Base-by-base conservation (phyloP, 2,113 vertebrate genomes). In the Candoia aspera region DNA sequence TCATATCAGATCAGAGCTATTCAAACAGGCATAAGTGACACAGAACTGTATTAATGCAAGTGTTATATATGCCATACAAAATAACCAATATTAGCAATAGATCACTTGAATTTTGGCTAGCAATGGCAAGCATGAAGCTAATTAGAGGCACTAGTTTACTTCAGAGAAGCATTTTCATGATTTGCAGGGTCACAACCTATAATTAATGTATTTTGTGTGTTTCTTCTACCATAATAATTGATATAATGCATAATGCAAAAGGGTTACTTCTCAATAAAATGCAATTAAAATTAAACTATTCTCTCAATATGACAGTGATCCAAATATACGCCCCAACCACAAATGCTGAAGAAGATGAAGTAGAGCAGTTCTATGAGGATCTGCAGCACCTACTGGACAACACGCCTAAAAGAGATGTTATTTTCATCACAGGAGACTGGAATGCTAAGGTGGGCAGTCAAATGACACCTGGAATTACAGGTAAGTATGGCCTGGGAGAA, bases 71-170 rank as follows among this genome's bases (percentile, higher is more conserved):
- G 85, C 90, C 53, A 88, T 17, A 93, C 79, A 95, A 96, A 96
- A 96, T 95, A 97, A 93, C 94, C 90, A 97, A 96, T 95, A 95
- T 92, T 94, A 95, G 73, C 89, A 97, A 96, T 92, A 96, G 86
- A 95, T 91, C 55, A 94, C 73, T 58, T 93, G 37, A 94, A 95
- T 94, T 95, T 97, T 95, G 96, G 95, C 90, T 91, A 94, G 49
- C 90, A 93, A 94, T 96, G 89, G 94, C 95, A 97, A 97, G 97
- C 92, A 96, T 91, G 83, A 96, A 96, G 96, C 93, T 97, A 97
- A 98, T 97, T 97, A 97, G 93, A 93, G 93, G 93, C 95, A 97
- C 97, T 96, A 94, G 96, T 97, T 97, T 97, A 95, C 92, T 97
- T 96, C 93, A 96, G 94, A 94, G 94, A 91, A 96, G 93, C 88